Percentiles rank a stretch among this genome's conserved stretches.
phyloP scores from a whole-genome alignment of 2,113 vertebrate species.

The Mandrillus leucophaeus region DNA sequence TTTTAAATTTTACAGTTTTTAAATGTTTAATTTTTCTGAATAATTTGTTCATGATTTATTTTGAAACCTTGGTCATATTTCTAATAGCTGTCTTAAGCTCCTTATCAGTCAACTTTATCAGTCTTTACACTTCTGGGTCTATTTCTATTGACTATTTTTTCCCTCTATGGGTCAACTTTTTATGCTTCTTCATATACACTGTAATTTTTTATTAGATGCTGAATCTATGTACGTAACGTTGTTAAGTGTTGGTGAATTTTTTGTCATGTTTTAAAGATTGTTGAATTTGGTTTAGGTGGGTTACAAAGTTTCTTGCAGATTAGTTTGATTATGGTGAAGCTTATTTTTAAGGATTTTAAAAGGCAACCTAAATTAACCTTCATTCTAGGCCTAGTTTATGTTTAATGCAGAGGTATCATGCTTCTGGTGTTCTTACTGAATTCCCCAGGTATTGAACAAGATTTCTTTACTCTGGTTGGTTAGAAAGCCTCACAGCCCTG shows the following conservation, averaged over 20 bases:
- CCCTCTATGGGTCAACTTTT: not conserved
- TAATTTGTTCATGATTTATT: not conserved
- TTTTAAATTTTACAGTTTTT: not conserved
- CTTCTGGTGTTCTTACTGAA: not conserved
- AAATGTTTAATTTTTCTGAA: not conserved
- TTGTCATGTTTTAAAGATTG: not conserved
- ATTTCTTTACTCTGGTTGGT: not conserved
- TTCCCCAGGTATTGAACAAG: not conserved
- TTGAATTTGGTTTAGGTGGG: not conserved
- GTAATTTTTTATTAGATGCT: not conserved
- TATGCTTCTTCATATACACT: not conserved
- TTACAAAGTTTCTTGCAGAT: not conserved
- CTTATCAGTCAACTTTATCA: not conserved
- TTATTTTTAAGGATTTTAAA: slow-evolving; percentile 11
- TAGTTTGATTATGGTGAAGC: not conserved
- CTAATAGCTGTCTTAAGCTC: not conserved
- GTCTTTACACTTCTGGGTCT: not conserved
- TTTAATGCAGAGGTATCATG: not conserved
- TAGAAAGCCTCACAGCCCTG: not conserved
- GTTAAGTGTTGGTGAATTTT: not conserved
- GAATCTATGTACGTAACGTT: not conserved
- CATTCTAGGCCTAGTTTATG: not conserved
- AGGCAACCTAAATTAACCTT: not conserved
- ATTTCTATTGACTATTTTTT: not conserved
- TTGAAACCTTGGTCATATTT: not conserved